Conservation (phyloP, 2,888 invertebrate species). For the Drosophila limbata region DNA sequence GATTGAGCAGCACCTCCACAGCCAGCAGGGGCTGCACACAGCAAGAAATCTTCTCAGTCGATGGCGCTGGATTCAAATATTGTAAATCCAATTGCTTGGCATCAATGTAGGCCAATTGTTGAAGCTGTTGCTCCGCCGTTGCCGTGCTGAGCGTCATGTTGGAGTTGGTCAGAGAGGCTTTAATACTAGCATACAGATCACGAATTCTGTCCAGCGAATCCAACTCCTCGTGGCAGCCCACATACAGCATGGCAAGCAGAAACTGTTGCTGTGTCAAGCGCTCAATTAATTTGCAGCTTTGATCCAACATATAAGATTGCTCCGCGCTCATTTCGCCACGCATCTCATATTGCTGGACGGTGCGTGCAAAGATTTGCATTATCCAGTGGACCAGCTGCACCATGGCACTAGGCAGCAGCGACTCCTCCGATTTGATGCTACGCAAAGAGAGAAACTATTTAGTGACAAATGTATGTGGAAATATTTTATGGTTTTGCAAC, state of each 20-base stretch:
- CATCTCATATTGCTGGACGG: conserved; percentile 80
- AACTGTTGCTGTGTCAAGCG: conserved; percentile 91
- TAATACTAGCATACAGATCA: conserved; percentile 88
- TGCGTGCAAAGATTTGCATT: conserved; percentile 88
- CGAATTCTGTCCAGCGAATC: conserved; percentile 89
- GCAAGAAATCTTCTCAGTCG: conserved; percentile 89
- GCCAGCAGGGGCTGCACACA: conserved; percentile 93
- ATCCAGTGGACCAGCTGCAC: conserved; percentile 93
- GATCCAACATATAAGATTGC: conserved; percentile 88
- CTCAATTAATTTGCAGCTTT: conserved; percentile 89
- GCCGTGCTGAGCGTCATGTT: conserved; percentile 77
- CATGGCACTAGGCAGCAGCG: conserved; percentile 93
- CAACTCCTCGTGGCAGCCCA: conserved; percentile 92
- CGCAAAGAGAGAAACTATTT: conserved; percentile 56
- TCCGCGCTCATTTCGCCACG: conserved; percentile 79
- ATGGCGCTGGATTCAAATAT: conserved; percentile 86
- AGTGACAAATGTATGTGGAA: background rate
- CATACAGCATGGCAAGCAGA: conserved; percentile 92
- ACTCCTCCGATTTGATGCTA: conserved; percentile 94
- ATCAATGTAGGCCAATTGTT: conserved; percentile 83
- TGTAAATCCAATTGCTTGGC: conserved; percentile 81
- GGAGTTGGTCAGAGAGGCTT: conserved; percentile 80
- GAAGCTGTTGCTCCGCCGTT: conserved; percentile 78
- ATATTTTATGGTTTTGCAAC: conserved; percentile 1
- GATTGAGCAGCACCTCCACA: conserved; percentile 93